Evolutionary conservation across 2,888 invertebrate species (phyloP).

Genomic region (Gandaritis pyraliata): DNA sequence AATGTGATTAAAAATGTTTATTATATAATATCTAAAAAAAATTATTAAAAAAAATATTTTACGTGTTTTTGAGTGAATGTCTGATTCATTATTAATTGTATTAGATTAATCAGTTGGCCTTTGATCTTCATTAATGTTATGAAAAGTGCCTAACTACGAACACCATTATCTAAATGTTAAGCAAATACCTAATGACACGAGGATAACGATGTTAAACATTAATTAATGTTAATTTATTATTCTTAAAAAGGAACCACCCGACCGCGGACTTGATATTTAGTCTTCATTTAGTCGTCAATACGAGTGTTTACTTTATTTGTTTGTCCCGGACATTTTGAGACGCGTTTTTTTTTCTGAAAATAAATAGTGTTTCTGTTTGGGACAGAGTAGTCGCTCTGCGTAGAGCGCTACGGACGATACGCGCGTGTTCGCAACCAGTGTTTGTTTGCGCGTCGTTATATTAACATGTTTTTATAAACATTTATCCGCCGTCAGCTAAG

Average conservation of each 20-base stretch:
- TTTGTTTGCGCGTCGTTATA: conserved; percentile 59
- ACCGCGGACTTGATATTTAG: conserved; percentile 52
- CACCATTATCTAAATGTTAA: conserved; percentile 44
- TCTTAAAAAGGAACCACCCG: conserved; percentile 39
- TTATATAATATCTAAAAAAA: too few relatives aligned
- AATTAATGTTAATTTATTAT: conserved; percentile 63
- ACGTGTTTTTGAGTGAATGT: too few relatives aligned
- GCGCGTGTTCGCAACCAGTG: conserved; percentile 61
- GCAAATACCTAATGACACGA: conserved; percentile 49
- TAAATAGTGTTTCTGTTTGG: conserved; percentile 18
- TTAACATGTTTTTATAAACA: conserved; percentile 56
- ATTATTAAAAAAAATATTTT: too few relatives aligned
- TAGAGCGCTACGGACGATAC: conserved; percentile 45
- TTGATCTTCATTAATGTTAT: too few relatives aligned
- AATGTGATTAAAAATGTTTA: too few relatives aligned
- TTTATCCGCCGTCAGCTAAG: conserved; percentile 19
- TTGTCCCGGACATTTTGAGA: conserved; percentile 14
- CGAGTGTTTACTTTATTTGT: conserved; percentile 47
- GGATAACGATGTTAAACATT: conserved; percentile 54
- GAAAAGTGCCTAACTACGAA: background rate
- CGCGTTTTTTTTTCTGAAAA: conserved; percentile 25
- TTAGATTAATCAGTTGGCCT: too few relatives aligned
- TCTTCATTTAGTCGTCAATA: conserved; percentile 53
- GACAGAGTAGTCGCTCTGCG: conserved; percentile 36
- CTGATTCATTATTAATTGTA: too few relatives aligned